phyloP scores from a whole-genome alignment of 2,888 invertebrate species.

The Caenorhabditis auriculariae region DNA sequence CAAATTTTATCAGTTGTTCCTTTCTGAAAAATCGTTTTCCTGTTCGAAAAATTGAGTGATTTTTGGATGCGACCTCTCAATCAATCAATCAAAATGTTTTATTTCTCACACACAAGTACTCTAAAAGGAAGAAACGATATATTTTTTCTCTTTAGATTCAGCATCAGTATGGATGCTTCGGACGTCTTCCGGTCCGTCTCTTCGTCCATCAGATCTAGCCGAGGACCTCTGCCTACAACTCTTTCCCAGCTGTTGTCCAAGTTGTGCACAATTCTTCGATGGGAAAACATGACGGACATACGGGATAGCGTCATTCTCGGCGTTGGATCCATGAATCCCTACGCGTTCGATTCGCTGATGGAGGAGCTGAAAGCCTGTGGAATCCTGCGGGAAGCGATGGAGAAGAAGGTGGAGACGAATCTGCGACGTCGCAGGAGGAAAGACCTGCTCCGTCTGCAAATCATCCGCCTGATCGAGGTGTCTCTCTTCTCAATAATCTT shows the following conservation, averaged over 20 bases:
- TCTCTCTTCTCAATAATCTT: too few species aligned
- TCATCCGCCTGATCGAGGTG: slow-evolving; percentile 86
- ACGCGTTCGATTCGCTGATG: slow-evolving; percentile 93
- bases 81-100: too few species aligned
- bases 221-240: slow-evolving; percentile 24
- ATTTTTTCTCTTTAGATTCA: too few species aligned
- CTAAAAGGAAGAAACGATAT: too few species aligned
- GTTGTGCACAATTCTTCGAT: slow-evolving; percentile 77
- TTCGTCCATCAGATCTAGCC: slow-evolving; percentile 25
- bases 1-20: too few species aligned
- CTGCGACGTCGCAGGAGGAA: slow-evolving; percentile 84
- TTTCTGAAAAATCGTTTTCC: too few species aligned
- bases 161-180: slow-evolving; percentile 30
- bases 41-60: too few species aligned
- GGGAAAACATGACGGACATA: slow-evolving; percentile 85
- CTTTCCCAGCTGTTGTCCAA: slow-evolving; percentile 31
- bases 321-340: slow-evolving; percentile 88
- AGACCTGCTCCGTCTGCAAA: slow-evolving; percentile 86
- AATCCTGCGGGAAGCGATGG: slow-evolving; percentile 82
- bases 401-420: slow-evolving; percentile 77
- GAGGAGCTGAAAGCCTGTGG: slow-evolving; percentile 80
- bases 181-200: slow-evolving; percentile 43
- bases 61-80: too few species aligned
- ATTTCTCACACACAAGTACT: too few species aligned
- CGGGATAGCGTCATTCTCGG: slow-evolving; percentile 90